A percentile compares a stretch with the other conserved stretches of the same genome.
Conservation (phyloP, 2,888 invertebrate genomes). For the Aphodius sticticus region DNA sequence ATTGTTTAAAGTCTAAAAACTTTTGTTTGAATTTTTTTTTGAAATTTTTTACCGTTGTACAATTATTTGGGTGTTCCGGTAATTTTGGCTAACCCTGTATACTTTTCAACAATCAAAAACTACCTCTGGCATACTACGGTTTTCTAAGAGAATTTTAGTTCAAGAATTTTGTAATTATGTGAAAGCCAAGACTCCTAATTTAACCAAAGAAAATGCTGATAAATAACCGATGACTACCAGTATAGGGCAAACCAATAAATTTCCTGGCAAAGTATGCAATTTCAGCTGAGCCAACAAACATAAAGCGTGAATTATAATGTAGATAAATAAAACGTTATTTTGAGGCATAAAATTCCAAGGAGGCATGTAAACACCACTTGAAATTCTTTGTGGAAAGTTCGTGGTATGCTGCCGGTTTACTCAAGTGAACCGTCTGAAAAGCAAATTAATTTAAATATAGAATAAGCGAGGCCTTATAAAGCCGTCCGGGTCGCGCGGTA, state of each 20-base stretch:
- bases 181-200: not conserved
- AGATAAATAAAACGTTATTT: constrained; percentile 4
- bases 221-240: not conserved
- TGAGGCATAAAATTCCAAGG: not conserved
- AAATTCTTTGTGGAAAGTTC: constrained; percentile 18
- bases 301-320: not conserved
- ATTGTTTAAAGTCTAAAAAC: too few species aligned
- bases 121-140: too few species aligned
- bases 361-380: constrained; percentile 27
- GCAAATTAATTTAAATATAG: constrained; percentile 4
- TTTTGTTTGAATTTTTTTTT: too few species aligned
- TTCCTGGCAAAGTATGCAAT: not conserved
- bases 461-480: constrained; percentile 15
- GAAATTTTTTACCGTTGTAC: too few species aligned
- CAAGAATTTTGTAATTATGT: too few species aligned
- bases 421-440: not conserved
- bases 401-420: not conserved
- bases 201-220: not conserved
- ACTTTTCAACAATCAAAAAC: too few species aligned
- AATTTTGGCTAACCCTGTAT: too few species aligned
- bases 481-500: constrained; percentile 14
- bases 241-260: not conserved
- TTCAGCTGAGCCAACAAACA: not conserved
- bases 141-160: too few species aligned
- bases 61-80: too few species aligned